Evolutionary conservation across 1,140 invertebrate species (phyloP), one percentile per base, ranked within the genome.

Genomic region (Drosophila mauritiana): DNA sequence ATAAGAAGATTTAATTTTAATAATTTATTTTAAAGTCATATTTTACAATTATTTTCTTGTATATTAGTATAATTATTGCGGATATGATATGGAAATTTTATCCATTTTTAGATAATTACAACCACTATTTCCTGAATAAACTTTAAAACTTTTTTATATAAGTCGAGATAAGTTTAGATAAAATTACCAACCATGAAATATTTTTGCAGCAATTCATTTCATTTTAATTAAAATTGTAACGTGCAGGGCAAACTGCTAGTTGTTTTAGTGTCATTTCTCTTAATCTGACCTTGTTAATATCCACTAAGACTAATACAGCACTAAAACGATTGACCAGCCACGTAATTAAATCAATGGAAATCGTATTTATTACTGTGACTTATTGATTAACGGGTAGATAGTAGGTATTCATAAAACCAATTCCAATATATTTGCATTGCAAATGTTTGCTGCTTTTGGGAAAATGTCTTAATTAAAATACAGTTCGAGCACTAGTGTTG

Each of bases 151-250:
- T n/a, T n/a, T n/a, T n/a, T n/a, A n/a, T n/a, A n/a, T n/a, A n/a
- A n/a, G n/a, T n/a, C n/a, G n/a, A n/a, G n/a, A n/a, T n/a, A n/a
- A n/a, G n/a, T n/a, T n/a, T n/a, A n/a, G n/a, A 22, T 22, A 20
- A 64, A 76, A 69, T 56, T 56, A n/a, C 55, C 46, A 48, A 36
- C 73, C 68, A 81, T 78, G 39, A 85, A 86, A 86, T 63, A 85
- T 73, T 57, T 62, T 34, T 46, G 31, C 61, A 45, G 42, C 53
- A 49, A 43, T 49, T 52, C 42, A 31, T 20, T 53, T 27, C 58
- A 62, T 77, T 73, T 76, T 76, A 74, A 81, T 86, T 81, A 67
- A 78, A 78, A 48, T 36, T 46, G 64, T 59, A 25, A 25, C 12
- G 12, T 17, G 11, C 22, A 46, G 42, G 11, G 25, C 45, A 46